Conservation (phyloP, 2,113 vertebrate species). For the Brachyhypopomus occidentalis region DNA sequence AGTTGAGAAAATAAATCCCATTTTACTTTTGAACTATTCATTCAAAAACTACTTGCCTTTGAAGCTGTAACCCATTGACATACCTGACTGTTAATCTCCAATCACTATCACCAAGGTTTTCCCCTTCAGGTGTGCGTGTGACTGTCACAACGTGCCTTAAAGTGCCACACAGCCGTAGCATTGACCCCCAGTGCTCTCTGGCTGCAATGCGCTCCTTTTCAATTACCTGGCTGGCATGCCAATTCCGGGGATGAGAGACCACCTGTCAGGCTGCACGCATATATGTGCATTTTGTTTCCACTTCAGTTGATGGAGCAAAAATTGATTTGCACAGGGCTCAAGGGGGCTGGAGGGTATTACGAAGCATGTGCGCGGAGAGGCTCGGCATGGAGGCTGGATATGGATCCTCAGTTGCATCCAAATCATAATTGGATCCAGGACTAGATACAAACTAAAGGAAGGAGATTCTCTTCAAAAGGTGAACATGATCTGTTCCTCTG, state of each 20-base stretch:
- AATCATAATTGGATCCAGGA: no score
- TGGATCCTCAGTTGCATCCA: background rate
- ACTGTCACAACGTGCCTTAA: background rate
- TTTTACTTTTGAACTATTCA: background rate
- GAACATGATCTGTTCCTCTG: no score
- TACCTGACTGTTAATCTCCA: background rate
- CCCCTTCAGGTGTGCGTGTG: background rate
- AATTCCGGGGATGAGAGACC: slow-evolving; percentile 41
- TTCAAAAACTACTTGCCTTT: no score
- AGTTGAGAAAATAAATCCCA: background rate
- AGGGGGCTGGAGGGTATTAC: slow-evolving; percentile 16
- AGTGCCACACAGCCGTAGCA: slow-evolving; percentile 13
- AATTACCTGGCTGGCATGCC: slow-evolving; percentile 47
- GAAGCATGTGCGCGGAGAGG: background rate
- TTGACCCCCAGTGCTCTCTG: slow-evolving; percentile 22
- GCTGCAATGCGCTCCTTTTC: slow-evolving; percentile 47
- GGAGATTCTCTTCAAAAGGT: background rate
- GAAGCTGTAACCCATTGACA: slow-evolving; percentile 2
- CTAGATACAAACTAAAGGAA: background rate
- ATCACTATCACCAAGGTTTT: background rate
- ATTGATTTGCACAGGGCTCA: slow-evolving; percentile 44
- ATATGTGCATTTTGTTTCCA: slow-evolving; percentile 47
- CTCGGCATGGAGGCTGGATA: background rate
- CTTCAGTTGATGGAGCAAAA: slow-evolving; percentile 42
- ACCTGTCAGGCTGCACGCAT: slow-evolving; percentile 40